Base-by-base conservation (phyloP, 2,888 invertebrate species). In the Geophilus truncorum region DNA sequence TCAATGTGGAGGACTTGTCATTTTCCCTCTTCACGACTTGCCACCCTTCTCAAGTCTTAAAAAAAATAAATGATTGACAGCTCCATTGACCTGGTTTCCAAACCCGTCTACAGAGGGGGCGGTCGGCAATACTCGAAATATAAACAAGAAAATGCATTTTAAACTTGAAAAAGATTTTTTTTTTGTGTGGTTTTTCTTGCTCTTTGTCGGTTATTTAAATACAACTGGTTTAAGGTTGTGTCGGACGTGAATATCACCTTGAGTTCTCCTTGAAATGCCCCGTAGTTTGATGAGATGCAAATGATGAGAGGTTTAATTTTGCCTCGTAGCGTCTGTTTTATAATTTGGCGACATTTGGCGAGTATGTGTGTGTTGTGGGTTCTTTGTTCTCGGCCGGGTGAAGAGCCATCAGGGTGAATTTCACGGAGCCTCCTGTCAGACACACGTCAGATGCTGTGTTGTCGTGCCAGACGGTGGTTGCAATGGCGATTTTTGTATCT, bases 1-100 rank as follows among this genome's bases (percentile, higher is more conserved):
- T 75, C 32, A 75, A 75, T 75, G 18, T 75, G 75, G 75, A 75
- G 75, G 75, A 75, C 75, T 30, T 32, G 32, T 75, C 75, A 75
- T 51, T 51, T 51, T 51, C 51, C 51, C 51, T 51, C 51, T 51
- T 51, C 51, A 51, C 51, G 18, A 18, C 15, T 51, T 18, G 7
- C 51, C 51, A 51, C 51, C 51, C 51, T 51, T 51, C 51, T 21
- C n/a, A n/a, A 18, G 7, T 15, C 18, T 51, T 18, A 51, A 51
- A 51, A 51, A 51, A 51, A 51, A 51, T 51, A 51, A 15, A 51
- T 51, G 51, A 51, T 51, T 51, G 51, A 51, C 51, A 51, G 51
- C 51, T 51, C 51, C 18, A 18, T 51, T 51, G 51, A 51, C 51
- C 51, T 51, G 51, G n/a, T 51, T 51, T 51, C 18, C n/a, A 51